Conservation (phyloP, 2,797 vertebrate species). For the Artibeus jamaicensis region DNA sequence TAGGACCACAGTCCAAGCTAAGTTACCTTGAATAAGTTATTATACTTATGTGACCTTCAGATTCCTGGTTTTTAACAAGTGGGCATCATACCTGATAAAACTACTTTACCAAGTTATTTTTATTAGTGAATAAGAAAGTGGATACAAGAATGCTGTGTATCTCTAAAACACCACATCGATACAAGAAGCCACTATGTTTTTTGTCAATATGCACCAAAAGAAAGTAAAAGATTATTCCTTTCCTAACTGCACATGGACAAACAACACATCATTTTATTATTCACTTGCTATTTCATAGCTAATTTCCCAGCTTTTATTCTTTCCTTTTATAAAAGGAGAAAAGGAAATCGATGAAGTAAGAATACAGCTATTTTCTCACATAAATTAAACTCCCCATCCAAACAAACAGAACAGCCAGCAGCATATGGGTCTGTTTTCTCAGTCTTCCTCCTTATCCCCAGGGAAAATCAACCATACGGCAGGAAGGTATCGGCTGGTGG, state of each 20-base stretch:
- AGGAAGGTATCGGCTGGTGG: neutral
- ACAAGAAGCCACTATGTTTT: neutral
- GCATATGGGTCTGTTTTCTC: conserved; percentile 45
- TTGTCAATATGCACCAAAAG: neutral
- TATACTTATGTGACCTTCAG: neutral
- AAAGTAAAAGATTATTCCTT: neutral
- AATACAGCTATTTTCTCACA: conserved; percentile 56
- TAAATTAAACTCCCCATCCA: conserved; percentile 50
- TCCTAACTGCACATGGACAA: neutral
- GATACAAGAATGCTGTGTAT: neutral
- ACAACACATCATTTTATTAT: conserved; percentile 44
- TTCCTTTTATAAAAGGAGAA: conserved; percentile 30
- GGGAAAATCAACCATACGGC: conserved; percentile 44
- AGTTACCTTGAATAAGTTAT: neutral
- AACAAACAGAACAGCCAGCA: conserved; percentile 42
- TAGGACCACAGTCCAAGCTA: neutral
- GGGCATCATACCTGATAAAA: neutral
- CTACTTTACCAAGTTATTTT: neutral
- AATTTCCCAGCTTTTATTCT: conserved; percentile 39
- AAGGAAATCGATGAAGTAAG: conserved; percentile 48
- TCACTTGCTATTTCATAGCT: conserved; percentile 40
- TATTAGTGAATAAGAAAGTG: neutral
- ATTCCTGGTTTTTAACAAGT: neutral
- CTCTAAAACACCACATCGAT: neutral
- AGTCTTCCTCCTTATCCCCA: neutral